A percentile compares a stretch with the other conserved stretches of the same genome.
Conservation (phyloP, 2,797 vertebrate genomes). For the Sebastolobus altivelis region DNA sequence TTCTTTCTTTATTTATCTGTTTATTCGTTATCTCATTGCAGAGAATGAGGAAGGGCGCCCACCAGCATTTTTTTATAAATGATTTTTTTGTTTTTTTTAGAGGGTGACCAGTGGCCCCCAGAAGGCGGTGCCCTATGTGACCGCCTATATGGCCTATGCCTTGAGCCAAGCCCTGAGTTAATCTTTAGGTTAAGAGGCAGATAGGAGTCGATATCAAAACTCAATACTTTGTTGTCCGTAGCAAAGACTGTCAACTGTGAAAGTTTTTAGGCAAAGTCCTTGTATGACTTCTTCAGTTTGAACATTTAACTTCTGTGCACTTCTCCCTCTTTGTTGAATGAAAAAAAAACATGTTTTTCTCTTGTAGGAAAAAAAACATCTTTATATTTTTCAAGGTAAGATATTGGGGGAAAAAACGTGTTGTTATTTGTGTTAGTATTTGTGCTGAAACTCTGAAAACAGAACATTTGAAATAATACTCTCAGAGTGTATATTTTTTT, state of each 20-base stretch:
- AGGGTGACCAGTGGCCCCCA: no score
- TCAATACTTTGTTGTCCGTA: neutral
- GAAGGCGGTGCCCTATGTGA: no score
- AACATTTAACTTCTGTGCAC: neutral
- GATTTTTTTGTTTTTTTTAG: no score
- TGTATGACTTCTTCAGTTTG: neutral
- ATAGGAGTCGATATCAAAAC: neutral
- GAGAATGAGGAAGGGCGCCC: no score
- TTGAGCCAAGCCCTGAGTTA: neutral
- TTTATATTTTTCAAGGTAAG: neutral
- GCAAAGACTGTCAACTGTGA: neutral
- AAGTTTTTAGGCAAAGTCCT: neutral
- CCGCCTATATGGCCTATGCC: no score
- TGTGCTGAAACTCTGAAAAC: neutral
- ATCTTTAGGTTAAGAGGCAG: slow-evolving; percentile 1
- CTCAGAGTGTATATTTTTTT: neutral
- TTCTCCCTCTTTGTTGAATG: neutral
- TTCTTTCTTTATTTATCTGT: no score
- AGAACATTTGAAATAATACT: neutral
- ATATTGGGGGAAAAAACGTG: neutral
- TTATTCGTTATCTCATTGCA: no score
- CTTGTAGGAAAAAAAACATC: neutral
- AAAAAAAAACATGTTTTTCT: neutral
- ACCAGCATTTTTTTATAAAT: no score
- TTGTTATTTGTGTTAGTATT: neutral